Base-by-base conservation (phyloP, 2,113 vertebrate species). In the Bufo gargarizans region DNA sequence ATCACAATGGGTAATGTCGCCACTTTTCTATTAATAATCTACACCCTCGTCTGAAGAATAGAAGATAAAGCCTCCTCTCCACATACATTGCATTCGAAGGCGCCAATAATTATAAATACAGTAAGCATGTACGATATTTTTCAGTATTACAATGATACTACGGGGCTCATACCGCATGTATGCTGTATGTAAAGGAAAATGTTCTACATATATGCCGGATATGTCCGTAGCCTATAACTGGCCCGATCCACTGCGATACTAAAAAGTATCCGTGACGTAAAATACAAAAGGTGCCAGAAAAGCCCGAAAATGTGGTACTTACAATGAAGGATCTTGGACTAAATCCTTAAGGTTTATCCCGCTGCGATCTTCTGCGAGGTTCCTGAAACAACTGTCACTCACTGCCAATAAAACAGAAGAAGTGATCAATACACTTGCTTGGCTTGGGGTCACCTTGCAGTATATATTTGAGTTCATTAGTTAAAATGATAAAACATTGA, bases 331-430 rank as follows among this genome's bases (percentile, higher is more conserved):
- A 93, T 99, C 98, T 92, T 99, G 98, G 90, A 99, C 96, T 85
- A 99, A 96, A 94, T 99, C 98, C 97, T 99, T 99, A 92, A 99
- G 98, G 95, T 99, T 99, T 96, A 99, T 95, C 82, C 98, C 98
- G 93, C 98, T 99, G 92, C 98, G 97, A 93, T 99, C 98, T 94
- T 99, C 98, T 69, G 98, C 97, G 90, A 99, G 97, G 94, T 99
- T 99, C 92, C 97, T 96, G 94, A 98, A 99, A 95, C 98, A 99
- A 95, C 98, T 99, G 96, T 99, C 98, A 91, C 98, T 99, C 95
- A 99, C 98, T 99, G 94, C 89, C 93, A 90, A 14, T 47, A 91
- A 91, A 9, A 92, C 78, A 80, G 71, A 91, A 89, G 90, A 89
- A 20, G 63, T 50, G 17, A 79, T 69, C 82, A 69, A 55, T 84